Conservation (phyloP, 2,888 invertebrate genomes). For the Noctua comes region DNA sequence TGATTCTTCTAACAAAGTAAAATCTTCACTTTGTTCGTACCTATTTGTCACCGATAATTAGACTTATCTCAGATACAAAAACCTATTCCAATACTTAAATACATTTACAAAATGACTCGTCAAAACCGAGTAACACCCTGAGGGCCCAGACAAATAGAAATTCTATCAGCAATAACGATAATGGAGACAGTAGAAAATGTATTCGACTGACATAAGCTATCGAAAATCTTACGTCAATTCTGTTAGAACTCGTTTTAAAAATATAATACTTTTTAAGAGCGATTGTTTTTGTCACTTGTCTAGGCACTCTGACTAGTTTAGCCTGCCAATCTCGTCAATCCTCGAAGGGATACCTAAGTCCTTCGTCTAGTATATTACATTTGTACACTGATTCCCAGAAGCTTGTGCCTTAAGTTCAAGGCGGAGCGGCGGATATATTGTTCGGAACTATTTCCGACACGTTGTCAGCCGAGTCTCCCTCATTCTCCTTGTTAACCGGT, state of each 20-base stretch:
- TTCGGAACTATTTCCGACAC: conserved; percentile 85
- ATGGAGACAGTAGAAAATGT: background rate
- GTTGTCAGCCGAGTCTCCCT: conserved; percentile 84
- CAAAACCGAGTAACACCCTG: conserved; percentile 33
- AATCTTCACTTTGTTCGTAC: conserved; percentile 7
- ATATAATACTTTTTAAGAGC: background rate
- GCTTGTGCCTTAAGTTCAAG: conserved; percentile 73
- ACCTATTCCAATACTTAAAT: conserved; percentile 14
- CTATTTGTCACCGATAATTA: conserved; percentile 8
- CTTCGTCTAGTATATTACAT: conserved; percentile 52
- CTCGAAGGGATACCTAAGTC: conserved; percentile 3
- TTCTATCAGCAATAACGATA: background rate
- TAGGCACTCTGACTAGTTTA: background rate
- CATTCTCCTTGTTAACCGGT: conserved; percentile 80
- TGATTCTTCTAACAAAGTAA: conserved; percentile 18
- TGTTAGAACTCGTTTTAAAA: background rate
- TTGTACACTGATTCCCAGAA: conserved; percentile 54
- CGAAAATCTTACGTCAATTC: background rate
- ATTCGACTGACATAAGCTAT: background rate
- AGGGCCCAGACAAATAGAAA: background rate
- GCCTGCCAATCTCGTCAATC: background rate
- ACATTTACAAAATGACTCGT: conserved; percentile 47
- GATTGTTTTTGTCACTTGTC: conserved; percentile 2
- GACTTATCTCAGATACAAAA: conserved; percentile 42
- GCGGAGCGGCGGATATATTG: conserved; percentile 82